Conservation (phyloP, 2,888 invertebrate genomes). For the Drosophila subquinaria region DNA sequence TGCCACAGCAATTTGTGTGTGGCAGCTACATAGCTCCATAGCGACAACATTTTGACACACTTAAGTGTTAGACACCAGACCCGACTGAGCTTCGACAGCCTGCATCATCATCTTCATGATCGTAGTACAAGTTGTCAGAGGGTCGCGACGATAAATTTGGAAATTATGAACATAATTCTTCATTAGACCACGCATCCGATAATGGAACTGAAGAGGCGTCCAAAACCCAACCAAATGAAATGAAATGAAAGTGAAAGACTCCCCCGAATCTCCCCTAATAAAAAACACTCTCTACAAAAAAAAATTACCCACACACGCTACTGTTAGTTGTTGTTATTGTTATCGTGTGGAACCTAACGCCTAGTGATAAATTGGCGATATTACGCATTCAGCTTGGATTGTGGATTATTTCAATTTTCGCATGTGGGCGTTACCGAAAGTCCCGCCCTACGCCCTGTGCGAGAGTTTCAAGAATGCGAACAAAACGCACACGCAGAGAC, state of each 20-base stretch:
- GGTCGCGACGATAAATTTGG: conserved; percentile 75
- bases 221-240: conserved; percentile 33
- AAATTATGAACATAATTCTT: conserved; percentile 83
- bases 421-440: conserved; percentile 68
- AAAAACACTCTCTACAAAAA: conserved; percentile 10
- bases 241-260: conserved; percentile 45
- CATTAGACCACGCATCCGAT: conserved; percentile 77
- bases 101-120: conserved; percentile 64
- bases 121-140: conserved; percentile 48
- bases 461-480: conserved; percentile 66
- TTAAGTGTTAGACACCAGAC: conserved; percentile 71
- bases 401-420: conserved; percentile 67
- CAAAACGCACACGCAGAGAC: conserved; percentile 47
- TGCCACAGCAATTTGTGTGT: conserved; percentile 68
- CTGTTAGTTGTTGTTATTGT: conserved; percentile 29
- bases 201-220: conserved; percentile 64
- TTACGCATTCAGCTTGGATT: conserved; percentile 64
- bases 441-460: conserved; percentile 32
- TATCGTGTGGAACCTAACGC: conserved; percentile 48
- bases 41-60: conserved; percentile 81
- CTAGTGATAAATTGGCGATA: conserved; percentile 78
- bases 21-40: conserved; percentile 31
- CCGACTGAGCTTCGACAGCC: conserved; percentile 46
- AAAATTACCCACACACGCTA: conserved; percentile 59
- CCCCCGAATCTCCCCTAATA: conserved; percentile 11